phyloP scores from a whole-genome alignment of 2,113 vertebrate species.

The Erythrolamprus reginae region DNA sequence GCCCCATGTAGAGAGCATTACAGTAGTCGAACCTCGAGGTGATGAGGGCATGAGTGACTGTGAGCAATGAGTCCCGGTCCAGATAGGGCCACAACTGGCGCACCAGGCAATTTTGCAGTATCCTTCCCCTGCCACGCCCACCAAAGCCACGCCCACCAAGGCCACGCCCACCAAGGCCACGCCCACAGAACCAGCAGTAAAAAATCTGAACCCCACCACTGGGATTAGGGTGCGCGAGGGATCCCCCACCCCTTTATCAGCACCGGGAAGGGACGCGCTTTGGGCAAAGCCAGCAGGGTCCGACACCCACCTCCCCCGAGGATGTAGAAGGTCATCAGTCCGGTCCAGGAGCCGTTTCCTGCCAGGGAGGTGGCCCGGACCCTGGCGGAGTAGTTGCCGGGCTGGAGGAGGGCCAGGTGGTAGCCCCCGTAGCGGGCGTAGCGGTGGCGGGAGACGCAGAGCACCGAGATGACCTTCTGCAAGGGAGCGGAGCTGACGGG shows the following conservation, averaged over 20 bases:
- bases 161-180: too few species aligned
- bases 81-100: too few species aligned
- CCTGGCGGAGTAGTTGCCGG: constrained; percentile 74
- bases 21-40: too few species aligned
- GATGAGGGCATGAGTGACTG: too few species aligned
- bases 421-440: constrained; percentile 69
- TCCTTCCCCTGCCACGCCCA: too few species aligned
- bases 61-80: too few species aligned
- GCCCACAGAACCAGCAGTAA: too few species aligned
- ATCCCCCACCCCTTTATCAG: background rate
- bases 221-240: background rate
- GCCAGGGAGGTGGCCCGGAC: constrained; percentile 74
- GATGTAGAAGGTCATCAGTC: constrained; percentile 71
- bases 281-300: background rate
- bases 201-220: too few species aligned
- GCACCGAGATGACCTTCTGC: constrained; percentile 69
- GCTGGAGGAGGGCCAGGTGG: constrained; percentile 68
- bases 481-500: background rate
- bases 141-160: too few species aligned
- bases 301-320: constrained; percentile 61
- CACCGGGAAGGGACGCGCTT: background rate
- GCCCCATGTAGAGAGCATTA: too few species aligned
- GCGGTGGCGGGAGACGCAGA: constrained; percentile 73
- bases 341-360: constrained; percentile 76
- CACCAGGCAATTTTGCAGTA: too few species aligned